Conservation (phyloP, 1,140 invertebrate species). For the Drosophila biarmipes region DNA sequence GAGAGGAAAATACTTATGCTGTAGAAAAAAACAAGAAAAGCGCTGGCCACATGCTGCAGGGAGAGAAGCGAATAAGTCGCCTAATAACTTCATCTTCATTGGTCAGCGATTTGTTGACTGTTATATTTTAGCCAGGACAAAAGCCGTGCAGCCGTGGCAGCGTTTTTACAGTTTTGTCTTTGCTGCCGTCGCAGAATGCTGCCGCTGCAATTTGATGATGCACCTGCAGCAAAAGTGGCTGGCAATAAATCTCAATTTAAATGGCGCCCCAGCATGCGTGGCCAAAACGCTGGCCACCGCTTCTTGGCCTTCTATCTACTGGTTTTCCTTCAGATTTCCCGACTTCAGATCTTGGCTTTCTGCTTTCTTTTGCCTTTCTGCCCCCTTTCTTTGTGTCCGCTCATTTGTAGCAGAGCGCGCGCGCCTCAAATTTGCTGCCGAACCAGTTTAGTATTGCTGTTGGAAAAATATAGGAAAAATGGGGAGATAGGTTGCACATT, state of each 20-base stretch:
- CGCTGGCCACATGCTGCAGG: conserved; percentile 28
- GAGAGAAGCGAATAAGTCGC: conserved; percentile 48
- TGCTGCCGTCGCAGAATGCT: conserved; percentile 36
- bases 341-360: conserved; percentile 38
- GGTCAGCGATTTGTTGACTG: conserved; percentile 66
- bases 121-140: conserved; percentile 70
- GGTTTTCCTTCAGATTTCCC: conserved; percentile 69
- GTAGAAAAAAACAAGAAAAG: conserved; percentile 4
- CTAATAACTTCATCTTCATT: conserved; percentile 80
- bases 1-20: conserved; percentile 12
- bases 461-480: conserved; percentile 1
- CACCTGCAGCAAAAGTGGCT: conserved; percentile 67
- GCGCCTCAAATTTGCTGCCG: conserved; percentile 78
- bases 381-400: conserved; percentile 34
- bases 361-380: conserved; percentile 41
- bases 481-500: conserved; percentile 52
- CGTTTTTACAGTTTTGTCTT: conserved; percentile 76
- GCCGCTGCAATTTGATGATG: conserved; percentile 58
- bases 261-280: conserved; percentile 84
- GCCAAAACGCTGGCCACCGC: conserved; percentile 65
- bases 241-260: conserved; percentile 84
- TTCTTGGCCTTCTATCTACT: conserved; percentile 60
- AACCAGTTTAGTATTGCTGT: conserved; percentile 63
- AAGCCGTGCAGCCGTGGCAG: conserved; percentile 45
- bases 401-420: conserved; percentile 76